These are phyloP conservation scores for Podiceps cristatus DNA, from an alignment of 2,113 vertebrate genomes.

Conservation along the genomic window DNA sequence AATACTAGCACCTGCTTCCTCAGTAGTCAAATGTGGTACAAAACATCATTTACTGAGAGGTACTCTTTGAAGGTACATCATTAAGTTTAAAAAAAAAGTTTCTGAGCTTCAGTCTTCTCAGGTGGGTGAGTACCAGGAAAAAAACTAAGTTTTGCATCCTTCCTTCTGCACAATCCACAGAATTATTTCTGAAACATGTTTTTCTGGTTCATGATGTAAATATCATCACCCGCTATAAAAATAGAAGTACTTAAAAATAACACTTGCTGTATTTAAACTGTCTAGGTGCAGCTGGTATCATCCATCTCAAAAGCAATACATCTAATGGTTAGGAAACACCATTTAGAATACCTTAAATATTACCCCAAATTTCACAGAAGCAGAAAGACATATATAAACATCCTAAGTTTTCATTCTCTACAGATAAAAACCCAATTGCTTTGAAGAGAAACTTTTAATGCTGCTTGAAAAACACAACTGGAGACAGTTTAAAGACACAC, in stretches of 20 bases:
- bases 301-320: background rate
- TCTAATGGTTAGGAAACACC: background rate
- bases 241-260: background rate
- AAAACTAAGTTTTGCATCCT: background rate
- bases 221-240: background rate
- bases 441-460: background rate
- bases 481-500: background rate
- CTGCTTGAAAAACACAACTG: background rate
- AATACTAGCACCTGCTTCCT: background rate
- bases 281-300: background rate
- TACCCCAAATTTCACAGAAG: background rate
- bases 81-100: background rate
- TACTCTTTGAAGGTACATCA: background rate
- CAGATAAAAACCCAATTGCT: background rate
- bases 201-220: background rate
- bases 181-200: background rate
- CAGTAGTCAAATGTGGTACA: background rate
- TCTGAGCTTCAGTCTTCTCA: background rate
- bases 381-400: background rate
- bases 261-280: background rate
- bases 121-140: too few species aligned
- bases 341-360: background rate
- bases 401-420: background rate
- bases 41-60: background rate
- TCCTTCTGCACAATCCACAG: background rate